Base-by-base conservation (phyloP, 2,113 vertebrate genomes). In the Anarrhichthys ocellatus region DNA sequence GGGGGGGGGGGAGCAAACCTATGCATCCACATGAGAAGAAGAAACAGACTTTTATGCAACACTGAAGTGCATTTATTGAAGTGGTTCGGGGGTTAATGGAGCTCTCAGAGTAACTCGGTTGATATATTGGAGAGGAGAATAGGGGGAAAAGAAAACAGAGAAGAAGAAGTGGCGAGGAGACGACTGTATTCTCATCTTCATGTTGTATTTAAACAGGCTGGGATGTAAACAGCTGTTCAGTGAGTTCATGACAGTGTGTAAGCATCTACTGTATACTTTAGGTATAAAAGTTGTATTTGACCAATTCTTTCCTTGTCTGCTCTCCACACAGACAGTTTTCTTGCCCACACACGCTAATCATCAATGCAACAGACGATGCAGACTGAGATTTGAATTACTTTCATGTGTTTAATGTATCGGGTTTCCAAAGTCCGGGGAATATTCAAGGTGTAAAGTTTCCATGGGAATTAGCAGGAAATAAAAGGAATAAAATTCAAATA, bases 31-130 rank as follows among this genome's bases (percentile, higher is more conserved):
- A 32, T 2, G 22, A 72, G 13, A 7, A 0, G 4, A 20, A 74
- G 67, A n/a, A 54, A 27, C 27, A 71, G 29, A 29, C 32, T 4
- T 0, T 36, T 48, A 15, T 64, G 66, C 18, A 70, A 38, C 36
- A 44, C 32, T 56, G 11, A 42, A 54, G 29, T 54, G 20, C 34
- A 2, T 75, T 27, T 9, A 17, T 59, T 17, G 62, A 69, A 46
- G 71, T 71, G 36, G 52, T 72, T 66, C 69, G 11, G 27, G 22
- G 70, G 27, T 66, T 65, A 89, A 68, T 44, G 42, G 20, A 38
- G 70, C 10, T 38, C 69, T 46, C 14, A 29, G 48, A 13, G 34
- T 17, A 20, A 68, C 46, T 17, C 11, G 22, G 46, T 22, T 22
- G 13, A 83, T 42, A 66, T 22, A 44, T 0, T 14, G 3, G 11